Percentiles rank a stretch among this genome's conserved stretches.
These are phyloP conservation scores for Steinernema hermaphroditum DNA, from an alignment of 2,888 invertebrate species.

Conservation along the genomic window DNA sequence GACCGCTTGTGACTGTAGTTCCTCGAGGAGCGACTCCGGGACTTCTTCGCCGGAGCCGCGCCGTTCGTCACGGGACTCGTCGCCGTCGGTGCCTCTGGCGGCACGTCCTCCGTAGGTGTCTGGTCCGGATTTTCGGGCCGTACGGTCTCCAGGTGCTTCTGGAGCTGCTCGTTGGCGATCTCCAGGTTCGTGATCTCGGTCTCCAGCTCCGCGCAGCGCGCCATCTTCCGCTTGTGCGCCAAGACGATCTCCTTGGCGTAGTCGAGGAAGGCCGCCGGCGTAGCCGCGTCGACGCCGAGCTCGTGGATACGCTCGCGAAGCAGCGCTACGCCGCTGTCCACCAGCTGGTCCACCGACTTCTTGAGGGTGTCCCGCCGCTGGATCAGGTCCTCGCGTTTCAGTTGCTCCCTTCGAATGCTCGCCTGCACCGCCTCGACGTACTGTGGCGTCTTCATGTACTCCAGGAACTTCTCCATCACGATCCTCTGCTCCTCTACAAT, in stretches of 20 bases:
- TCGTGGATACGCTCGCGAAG: slow-evolving; percentile 2
- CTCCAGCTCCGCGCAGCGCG: slow-evolving; percentile 37
- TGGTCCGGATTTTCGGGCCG: too few species aligned
- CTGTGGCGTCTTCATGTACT: slow-evolving; percentile 37
- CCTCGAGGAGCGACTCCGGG: neutral
- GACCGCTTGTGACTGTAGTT: slow-evolving; percentile 8
- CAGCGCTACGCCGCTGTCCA: neutral
- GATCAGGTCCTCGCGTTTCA: neutral
- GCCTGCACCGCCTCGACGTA: slow-evolving; percentile 13
- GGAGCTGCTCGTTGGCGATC: slow-evolving; percentile 33
- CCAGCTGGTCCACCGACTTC: slow-evolving; percentile 15
- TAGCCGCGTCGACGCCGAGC: slow-evolving; percentile 4
- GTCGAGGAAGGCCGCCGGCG: slow-evolving; percentile 25
- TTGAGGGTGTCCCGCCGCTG: slow-evolving; percentile 1
- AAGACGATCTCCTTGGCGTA: slow-evolving; percentile 46
- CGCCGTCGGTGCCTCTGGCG: neutral
- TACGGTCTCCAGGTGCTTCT: neutral
- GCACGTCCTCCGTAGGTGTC: neutral
- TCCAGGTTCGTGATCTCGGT: slow-evolving; percentile 33
- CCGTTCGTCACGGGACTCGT: neutral
- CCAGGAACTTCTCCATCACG: slow-evolving; percentile 41
- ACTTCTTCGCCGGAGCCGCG: neutral
- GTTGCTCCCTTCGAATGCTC: neutral
- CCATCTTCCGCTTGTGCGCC: slow-evolving; percentile 41
- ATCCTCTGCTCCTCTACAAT: slow-evolving; percentile 38